Evolutionary conservation across 1,140 invertebrate species (phyloP).

Genomic region (Aporrectodea caliginosa): DNA sequence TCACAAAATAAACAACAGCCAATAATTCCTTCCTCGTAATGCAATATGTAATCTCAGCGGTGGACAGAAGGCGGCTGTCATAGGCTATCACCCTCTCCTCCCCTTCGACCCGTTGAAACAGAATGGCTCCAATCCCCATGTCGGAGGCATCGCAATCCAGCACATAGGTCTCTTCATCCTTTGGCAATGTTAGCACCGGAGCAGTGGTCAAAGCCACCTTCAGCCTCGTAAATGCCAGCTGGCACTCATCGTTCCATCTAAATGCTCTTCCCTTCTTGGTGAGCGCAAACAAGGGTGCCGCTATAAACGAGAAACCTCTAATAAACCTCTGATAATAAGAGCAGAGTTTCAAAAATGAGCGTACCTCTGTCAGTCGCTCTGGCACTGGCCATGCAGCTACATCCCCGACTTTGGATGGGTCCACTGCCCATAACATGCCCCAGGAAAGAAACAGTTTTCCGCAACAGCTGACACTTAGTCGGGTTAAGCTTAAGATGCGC

Average conservation of each 20-base stretch:
- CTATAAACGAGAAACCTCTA: constrained; percentile 33
- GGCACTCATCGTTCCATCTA: no score
- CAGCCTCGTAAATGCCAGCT: constrained; percentile 27
- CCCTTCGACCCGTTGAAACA: constrained; percentile 51
- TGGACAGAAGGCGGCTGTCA: constrained; percentile 27
- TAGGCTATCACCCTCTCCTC: no score
- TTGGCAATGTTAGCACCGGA: constrained; percentile 37
- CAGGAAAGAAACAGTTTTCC: constrained; percentile 31
- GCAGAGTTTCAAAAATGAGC: no score
- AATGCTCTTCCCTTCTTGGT: constrained; percentile 10
- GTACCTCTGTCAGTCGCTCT: no score
- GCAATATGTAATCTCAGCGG: no score
- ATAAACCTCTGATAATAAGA: no score
- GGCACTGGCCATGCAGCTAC: constrained; percentile 51
- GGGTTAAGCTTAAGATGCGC: no score
- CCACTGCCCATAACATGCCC: constrained; percentile 32
- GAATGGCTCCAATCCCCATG: constrained; percentile 52
- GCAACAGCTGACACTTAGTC: no score
- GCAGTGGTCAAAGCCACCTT: constrained; percentile 17
- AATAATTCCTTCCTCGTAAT: no score
- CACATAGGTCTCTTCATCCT: constrained; percentile 46
- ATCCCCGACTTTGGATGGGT: constrained; percentile 46
- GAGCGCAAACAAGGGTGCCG: constrained; percentile 24
- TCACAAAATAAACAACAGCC: no score
- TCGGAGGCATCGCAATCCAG: constrained; percentile 57